Evolutionary conservation across 2,888 invertebrate genomes (phyloP), one percentile per base, ranked within the genome.

Genomic region (Coelogynopora nodosa): DNA sequence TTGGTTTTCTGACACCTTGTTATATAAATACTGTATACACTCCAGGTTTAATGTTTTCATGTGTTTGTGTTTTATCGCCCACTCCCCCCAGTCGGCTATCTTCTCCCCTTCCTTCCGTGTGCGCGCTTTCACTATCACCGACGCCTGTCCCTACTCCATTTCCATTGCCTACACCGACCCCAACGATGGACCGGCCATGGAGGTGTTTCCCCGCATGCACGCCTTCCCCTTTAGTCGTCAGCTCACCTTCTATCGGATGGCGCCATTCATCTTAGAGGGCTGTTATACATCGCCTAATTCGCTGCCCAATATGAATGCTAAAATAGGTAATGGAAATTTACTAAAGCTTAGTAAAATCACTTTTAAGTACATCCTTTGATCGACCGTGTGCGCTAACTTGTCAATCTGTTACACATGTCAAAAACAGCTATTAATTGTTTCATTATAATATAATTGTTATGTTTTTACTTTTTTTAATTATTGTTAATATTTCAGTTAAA

Each of bases 81-180:
- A 29, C 31, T 27, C 85, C 13, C 82, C 87, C n/a, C 91, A 93
- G 91, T 99, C 98, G 93, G 99, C 99, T 26, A 98, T 98, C 93
- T 94, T 99, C 90, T 97, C 97, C 86, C 99, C 99, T 49, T 97
- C 97, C 26, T 97, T 98, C 90, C 95, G 97, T 91, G 98, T 99
- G 88, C 94, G 97, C 87, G 98, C 99, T 89, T 98, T 99, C 92
- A 94, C 94, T 89, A 95, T 99, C 31, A 95, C 95, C 31, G 99
- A 99, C 92, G 95, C 95, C 88, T 97, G 97, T 92, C 93, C 93
- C 28, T 98, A 95, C 93, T 94, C 96, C 0, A 95, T 99, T 88
- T 90, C 91, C 10, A 89, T 93, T 30, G 26, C 29, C 18, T 86
- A 86, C 26, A 30, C 31, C 0, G 86, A 86, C 28, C 30, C 83